Evolutionary conservation across 2,797 vertebrate species (phyloP), one percentile per base, ranked within the genome.

Genomic region (Spinus pinus): DNA sequence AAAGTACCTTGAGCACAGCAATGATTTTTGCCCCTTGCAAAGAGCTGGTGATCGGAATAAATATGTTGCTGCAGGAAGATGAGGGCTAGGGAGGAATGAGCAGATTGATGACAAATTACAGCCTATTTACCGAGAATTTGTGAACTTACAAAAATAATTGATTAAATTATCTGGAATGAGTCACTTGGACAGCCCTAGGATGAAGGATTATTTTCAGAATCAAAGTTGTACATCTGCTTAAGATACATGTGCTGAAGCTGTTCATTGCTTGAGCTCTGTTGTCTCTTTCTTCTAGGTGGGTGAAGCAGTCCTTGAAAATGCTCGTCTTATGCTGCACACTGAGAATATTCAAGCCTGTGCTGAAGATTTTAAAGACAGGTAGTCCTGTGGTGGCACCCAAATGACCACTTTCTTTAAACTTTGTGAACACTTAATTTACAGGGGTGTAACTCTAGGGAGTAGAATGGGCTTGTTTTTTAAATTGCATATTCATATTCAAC

Each of bases 291-390:
- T 95, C 23, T 94, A 99, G 99, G 99, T 99, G 81, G 98, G 98
- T 2, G 98, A 99, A 94, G 98, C 98, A 10, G 98, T 99, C 94
- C 95, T 99, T 95, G 98, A 99, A 94, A 99, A 99, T 9, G 99
- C 99, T 73, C 98, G 97, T 24, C 98, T 99, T 62, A 98, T 99
- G 98, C 98, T 99, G 81, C 98, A 99, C 97, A 99, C 98, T 0
- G 99, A 99, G 95, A 99, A 98, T 35, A 95, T 98, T 73, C 99
- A 99, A 97, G 99, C 99, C 41, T 99, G 97, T 12, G 98, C 98
- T 0, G 99, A 99, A 84, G 99, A 99, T 96, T 98, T 99, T 87
- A 99, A 99, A 95, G 98, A 99, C 82, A 99, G 99, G 99, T 99
- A 97, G 98, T 42, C 6, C 30, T 53, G 12, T 64, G 41, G 78